Evolutionary conservation across 2,113 vertebrate species (phyloP).

Genomic region (Cinclus mexicanus): DNA sequence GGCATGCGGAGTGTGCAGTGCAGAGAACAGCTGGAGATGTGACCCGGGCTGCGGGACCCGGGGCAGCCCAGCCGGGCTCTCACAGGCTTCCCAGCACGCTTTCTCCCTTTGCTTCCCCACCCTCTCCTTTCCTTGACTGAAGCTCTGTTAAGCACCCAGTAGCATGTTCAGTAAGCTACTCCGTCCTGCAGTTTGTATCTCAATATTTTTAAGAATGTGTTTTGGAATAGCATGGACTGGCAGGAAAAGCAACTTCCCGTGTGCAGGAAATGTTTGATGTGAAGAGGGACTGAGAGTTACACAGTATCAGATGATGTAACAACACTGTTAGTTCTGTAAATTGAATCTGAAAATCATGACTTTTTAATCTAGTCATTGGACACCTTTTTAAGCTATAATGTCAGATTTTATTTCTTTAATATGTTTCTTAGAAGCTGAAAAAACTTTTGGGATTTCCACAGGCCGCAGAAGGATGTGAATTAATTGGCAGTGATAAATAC

Average conservation of each 20-base stretch:
- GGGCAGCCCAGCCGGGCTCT: no score
- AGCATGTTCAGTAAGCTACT: background rate
- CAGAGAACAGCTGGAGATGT: accelerated
- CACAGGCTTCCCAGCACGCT: no score
- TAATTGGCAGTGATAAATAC: background rate
- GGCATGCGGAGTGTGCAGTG: background rate
- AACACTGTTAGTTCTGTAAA: background rate
- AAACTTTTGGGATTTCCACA: background rate
- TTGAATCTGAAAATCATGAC: background rate
- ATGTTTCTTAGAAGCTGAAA: background rate
- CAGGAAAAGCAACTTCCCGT: background rate
- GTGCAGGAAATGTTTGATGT: background rate
- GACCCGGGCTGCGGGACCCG: no score
- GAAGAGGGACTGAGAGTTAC: no score
- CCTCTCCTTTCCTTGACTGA: background rate
- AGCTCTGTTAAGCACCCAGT: background rate
- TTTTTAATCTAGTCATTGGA: background rate
- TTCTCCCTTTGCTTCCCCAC: background rate
- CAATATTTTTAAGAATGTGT: background rate
- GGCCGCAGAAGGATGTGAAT: background rate
- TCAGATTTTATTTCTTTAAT: background rate
- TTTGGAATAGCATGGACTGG: background rate
- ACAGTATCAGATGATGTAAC: background rate
- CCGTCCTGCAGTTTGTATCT: background rate
- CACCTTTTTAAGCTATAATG: background rate